phyloP scores from a whole-genome alignment of 2,113 vertebrate genomes.

The Setophaga kirtlandii region DNA sequence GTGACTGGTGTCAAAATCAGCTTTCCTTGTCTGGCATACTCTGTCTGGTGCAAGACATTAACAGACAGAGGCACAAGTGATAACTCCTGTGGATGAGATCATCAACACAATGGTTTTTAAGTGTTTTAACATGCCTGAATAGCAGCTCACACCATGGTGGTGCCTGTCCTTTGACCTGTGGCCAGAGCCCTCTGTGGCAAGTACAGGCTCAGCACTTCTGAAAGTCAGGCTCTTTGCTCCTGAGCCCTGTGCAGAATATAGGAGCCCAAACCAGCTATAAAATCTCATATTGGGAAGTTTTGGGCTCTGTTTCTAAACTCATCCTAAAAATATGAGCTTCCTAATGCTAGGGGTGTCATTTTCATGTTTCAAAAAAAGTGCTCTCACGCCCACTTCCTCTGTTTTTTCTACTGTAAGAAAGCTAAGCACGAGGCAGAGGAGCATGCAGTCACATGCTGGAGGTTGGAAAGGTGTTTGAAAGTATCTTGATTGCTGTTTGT shows the following conservation, averaged over 20 bases:
- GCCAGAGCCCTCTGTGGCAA: background rate
- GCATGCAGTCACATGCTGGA: rapidly evolving
- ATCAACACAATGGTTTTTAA: background rate
- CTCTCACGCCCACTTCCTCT: background rate
- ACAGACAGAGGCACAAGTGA: background rate
- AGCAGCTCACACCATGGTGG: rapidly evolving
- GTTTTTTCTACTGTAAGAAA: background rate
- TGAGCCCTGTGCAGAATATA: background rate
- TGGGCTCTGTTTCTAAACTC: background rate
- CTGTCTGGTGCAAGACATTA: background rate
- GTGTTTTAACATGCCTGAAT: background rate
- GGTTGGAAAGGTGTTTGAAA: background rate
- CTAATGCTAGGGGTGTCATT: background rate
- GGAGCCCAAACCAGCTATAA: background rate
- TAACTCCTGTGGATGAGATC: background rate
- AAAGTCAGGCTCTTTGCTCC: background rate
- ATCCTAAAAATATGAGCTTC: background rate
- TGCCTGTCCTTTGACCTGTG: background rate
- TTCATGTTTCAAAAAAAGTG: background rate
- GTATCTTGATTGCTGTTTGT: background rate
- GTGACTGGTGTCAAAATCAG: background rate
- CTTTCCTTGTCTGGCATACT: background rate
- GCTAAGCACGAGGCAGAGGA: background rate
- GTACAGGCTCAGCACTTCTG: background rate
- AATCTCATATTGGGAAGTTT: background rate